Conservation (phyloP, 1,140 invertebrate genomes). For the Aleiodes sp. region DNA sequence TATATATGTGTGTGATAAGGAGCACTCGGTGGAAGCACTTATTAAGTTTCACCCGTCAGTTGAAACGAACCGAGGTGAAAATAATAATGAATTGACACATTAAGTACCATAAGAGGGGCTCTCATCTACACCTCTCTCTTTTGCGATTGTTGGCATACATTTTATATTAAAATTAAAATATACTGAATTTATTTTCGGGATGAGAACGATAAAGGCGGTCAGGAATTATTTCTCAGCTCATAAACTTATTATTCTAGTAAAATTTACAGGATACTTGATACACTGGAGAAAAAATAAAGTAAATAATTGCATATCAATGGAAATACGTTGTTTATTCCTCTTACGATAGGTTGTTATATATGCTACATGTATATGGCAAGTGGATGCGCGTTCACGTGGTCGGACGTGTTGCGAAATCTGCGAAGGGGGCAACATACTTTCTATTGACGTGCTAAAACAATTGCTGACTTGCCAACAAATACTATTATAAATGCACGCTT, state of each 20-base stretch:
- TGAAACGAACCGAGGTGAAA: slow-evolving; percentile 17
- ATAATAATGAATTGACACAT: slow-evolving; percentile 28
- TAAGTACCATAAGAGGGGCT: neutral
- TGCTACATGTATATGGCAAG: neutral
- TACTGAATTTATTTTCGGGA: neutral
- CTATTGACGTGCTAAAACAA: slow-evolving; percentile 2
- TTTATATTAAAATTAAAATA: neutral
- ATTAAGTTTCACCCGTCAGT: slow-evolving; percentile 33
- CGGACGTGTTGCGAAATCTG: slow-evolving; percentile 9
- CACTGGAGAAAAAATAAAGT: no score
- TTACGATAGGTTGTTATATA: neutral
- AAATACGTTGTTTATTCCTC: no score
- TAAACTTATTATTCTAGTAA: no score
- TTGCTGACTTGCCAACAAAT: neutral
- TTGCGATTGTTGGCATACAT: neutral
- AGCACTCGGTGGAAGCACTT: slow-evolving; percentile 25
- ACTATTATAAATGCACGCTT: neutral
- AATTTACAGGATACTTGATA: no score
- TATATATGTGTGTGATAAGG: neutral
- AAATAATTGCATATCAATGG: no score
- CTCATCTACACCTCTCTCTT: neutral
- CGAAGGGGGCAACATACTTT: neutral
- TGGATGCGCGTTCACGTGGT: slow-evolving; percentile 30
- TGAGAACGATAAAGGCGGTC: neutral
- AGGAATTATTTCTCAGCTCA: no score